These are phyloP conservation scores for Agapornis canus DNA, from an alignment of 2,797 vertebrate genomes.

Conservation along the genomic window DNA sequence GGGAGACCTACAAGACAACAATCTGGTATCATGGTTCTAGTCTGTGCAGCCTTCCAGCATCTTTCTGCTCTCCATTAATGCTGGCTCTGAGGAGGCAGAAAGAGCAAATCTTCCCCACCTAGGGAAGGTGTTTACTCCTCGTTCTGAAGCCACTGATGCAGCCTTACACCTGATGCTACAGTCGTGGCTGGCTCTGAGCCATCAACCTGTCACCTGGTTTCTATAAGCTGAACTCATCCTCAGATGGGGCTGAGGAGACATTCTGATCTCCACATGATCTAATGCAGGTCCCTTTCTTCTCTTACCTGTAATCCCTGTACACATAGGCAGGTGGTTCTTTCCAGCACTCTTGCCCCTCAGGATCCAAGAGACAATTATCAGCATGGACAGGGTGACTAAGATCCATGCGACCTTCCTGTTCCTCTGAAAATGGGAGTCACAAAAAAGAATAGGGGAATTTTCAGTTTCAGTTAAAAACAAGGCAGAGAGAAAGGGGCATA, in stretches of 20 bases:
- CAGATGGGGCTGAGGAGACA: background rate
- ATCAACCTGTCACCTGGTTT: background rate
- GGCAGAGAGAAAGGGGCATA: background rate
- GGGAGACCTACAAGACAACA: background rate
- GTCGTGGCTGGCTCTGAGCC: background rate
- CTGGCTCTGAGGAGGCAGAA: background rate
- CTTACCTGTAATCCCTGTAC: constrained; percentile 93
- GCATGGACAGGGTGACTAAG: constrained; percentile 96
- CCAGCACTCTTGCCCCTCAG: constrained; percentile 92
- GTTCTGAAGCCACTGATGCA: background rate
- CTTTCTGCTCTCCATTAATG: background rate
- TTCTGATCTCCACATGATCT: background rate
- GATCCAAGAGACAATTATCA: constrained; percentile 96
- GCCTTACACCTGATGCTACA: background rate
- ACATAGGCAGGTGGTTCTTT: constrained; percentile 91
- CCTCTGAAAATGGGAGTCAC: constrained; percentile 71
- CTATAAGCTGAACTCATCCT: background rate
- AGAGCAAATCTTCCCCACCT: background rate
- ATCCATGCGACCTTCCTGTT: constrained; percentile 91
- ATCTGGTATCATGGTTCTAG: background rate
- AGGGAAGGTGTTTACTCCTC: background rate
- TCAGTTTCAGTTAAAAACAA: background rate
- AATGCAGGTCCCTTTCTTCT: background rate
- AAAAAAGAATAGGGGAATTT: background rate
- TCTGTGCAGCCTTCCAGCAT: background rate